phyloP scores from a whole-genome alignment of 2,797 vertebrate genomes.

The Coracias cyanogaster region DNA sequence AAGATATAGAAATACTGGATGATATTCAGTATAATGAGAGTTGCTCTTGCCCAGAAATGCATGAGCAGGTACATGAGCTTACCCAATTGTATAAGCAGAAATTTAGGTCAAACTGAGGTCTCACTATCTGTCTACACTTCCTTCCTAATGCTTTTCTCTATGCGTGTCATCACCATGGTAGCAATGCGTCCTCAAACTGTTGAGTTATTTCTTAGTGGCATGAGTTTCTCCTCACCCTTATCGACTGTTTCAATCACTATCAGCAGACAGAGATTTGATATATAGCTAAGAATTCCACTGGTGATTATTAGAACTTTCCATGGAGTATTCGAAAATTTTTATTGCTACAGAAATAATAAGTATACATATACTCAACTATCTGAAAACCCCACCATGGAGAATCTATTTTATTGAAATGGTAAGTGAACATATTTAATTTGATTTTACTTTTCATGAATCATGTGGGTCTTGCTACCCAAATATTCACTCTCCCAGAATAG shows the following conservation, averaged over 20 bases:
- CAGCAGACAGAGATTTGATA: background rate
- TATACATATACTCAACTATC: background rate
- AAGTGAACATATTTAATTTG: background rate
- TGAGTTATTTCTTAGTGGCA: background rate
- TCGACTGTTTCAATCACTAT: background rate
- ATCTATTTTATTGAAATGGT: background rate
- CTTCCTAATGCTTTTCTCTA: background rate
- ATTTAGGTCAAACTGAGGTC: background rate
- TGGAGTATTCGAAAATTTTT: background rate
- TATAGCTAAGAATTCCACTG: background rate
- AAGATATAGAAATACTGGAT: background rate
- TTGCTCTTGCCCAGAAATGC: background rate
- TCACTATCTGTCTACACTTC: background rate
- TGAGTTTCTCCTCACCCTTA: background rate
- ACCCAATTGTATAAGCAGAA: background rate
- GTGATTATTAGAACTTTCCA: background rate
- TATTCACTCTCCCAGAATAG: background rate
- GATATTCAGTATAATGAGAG: background rate
- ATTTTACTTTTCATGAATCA: background rate
- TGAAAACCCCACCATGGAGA: background rate
- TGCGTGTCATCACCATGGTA: background rate
- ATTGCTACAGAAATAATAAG: background rate
- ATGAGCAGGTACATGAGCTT: background rate
- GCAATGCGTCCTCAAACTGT: background rate
- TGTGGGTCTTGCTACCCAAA: background rate